Conservation (phyloP, 2,797 vertebrate species). For the Babyrousa celebensis region DNA sequence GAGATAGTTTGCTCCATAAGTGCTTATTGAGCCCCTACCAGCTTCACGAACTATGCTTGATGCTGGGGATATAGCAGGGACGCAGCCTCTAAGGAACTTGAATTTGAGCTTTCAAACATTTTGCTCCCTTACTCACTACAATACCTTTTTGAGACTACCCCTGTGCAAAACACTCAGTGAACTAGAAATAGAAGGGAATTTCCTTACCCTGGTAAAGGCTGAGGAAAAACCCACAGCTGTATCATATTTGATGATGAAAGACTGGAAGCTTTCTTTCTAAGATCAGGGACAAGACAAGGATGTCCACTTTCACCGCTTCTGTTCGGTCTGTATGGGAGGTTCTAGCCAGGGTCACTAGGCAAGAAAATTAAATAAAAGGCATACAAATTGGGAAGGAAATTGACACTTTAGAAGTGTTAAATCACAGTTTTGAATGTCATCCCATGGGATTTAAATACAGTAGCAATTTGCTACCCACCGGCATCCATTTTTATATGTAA, state of each 20-base stretch:
- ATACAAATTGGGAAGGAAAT: constrained; percentile 17
- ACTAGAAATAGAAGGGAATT: background rate
- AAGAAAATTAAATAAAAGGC: constrained; percentile 8
- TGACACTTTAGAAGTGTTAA: constrained; percentile 31
- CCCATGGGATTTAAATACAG: constrained; percentile 49
- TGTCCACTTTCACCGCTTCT: background rate
- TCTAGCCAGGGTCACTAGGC: background rate
- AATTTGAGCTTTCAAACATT: background rate
- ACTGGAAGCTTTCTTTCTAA: background rate
- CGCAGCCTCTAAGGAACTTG: background rate
- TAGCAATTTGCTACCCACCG: background rate
- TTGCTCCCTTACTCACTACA: constrained; percentile 10
- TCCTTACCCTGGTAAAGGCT: background rate
- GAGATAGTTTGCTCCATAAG: background rate
- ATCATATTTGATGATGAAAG: background rate
- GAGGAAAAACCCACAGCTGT: constrained; percentile 1
- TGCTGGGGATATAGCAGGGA: background rate
- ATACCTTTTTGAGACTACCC: constrained; percentile 1
- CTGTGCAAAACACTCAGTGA: background rate
- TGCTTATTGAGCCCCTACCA: background rate
- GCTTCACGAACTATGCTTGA: background rate
- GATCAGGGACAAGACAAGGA: background rate
- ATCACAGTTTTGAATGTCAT: constrained; percentile 42
- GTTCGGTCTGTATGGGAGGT: background rate
- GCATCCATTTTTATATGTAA: background rate